These are phyloP conservation scores for Holacanthus passer DNA, from an alignment of 2,113 vertebrate genomes.

Conservation along the genomic window DNA sequence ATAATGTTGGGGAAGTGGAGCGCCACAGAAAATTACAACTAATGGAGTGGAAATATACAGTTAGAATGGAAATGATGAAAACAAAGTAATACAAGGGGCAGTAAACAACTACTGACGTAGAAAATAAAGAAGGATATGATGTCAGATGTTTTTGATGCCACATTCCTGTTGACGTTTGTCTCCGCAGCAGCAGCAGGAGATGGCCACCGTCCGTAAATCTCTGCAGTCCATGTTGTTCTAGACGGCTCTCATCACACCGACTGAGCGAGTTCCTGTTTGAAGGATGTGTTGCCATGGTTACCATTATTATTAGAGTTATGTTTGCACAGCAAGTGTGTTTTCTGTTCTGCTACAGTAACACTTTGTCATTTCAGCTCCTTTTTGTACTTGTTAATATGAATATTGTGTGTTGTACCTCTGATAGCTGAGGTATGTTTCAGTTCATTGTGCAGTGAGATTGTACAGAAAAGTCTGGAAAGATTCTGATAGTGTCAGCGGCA, in stretches of 20 bases:
- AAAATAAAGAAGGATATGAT: no score
- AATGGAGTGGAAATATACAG: no score
- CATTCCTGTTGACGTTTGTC: slow-evolving; percentile 14
- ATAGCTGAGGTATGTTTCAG: neutral
- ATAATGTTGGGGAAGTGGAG: no score
- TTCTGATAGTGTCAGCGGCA: no score
- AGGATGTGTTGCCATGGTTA: neutral
- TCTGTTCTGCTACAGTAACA: neutral
- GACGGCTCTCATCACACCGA: neutral
- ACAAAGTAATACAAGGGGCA: no score
- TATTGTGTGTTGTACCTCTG: neutral
- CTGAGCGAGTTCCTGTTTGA: rapidly evolving
- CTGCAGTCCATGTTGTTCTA: slow-evolving; percentile 85
- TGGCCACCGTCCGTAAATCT: slow-evolving; percentile 83
- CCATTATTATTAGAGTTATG: neutral
- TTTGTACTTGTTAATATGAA: neutral
- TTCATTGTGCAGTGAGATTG: neutral
- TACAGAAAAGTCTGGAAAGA: neutral
- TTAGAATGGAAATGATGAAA: no score
- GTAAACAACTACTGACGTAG: no score
- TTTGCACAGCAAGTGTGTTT: neutral
- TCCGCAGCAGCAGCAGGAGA: slow-evolving; percentile 85
- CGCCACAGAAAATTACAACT: no score
- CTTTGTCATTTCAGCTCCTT: neutral
- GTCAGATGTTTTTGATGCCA: neutral